Base-by-base conservation (phyloP, 2,113 vertebrate genomes). In the Electrona antarctica region DNA sequence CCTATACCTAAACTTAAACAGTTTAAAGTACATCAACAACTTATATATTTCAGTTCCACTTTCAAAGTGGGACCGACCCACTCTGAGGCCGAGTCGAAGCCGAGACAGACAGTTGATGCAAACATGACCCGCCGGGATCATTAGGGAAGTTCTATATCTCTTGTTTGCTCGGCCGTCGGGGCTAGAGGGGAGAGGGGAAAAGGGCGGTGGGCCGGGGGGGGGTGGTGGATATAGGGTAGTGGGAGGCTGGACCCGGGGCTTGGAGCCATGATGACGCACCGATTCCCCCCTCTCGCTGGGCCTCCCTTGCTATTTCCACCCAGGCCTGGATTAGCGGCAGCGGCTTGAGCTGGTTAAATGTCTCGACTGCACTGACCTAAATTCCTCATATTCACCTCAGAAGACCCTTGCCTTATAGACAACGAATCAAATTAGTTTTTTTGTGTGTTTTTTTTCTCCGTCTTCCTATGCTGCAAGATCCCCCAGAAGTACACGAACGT, bases 311-410 rank as follows among this genome's bases (percentile, higher is more conserved):
- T 89, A 88, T 91, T 92, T 94, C 88, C 87, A 92, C 88, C 69
- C 69, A 46, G 80, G 85, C 83, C 21, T 85, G 77, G 33, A 41
- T 41, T 41, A 41, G 33, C 33, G 33, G 33, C 82, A 83, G 80
- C 75, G 88, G 88, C 90, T 87, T 88, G 74, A 87, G 87, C 82
- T 88, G 87, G 88, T 91, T 88, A 80, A 85, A 91, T 71, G 78
- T 91, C 86, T 92, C 87, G 55, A 72, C 86, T 89, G 86, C 73
- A 75, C 84, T 93, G 92, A 93, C 92, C 91, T 92, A 90, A 93
- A 93, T 93, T 93, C 87, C 87, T 90, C 70, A 77, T 74, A 82
- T 83, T 94, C 92, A 93, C 91, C 91, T 94, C 90, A 93, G 89
- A 92, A 84, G 91, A 93, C 92, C 92, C 88, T 80, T 62, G 81